Conservation (phyloP, 2,888 invertebrate genomes). For the Drosophila subquinaria region DNA sequence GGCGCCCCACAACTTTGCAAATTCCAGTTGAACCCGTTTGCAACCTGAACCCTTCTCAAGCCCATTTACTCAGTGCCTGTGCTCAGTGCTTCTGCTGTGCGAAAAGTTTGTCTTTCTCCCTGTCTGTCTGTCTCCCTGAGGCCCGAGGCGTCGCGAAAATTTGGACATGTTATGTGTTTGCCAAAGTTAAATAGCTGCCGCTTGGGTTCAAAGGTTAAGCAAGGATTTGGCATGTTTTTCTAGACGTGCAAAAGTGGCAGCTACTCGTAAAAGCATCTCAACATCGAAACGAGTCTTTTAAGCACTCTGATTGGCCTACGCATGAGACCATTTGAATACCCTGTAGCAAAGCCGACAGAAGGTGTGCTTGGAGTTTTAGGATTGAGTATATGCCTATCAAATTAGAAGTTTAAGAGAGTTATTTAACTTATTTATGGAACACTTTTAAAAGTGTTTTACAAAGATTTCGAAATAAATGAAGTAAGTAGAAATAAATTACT, state of each 20-base stretch:
- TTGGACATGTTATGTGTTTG: constrained; percentile 82
- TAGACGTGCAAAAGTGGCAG: constrained; percentile 52
- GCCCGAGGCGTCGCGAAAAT: constrained; percentile 77
- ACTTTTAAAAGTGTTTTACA: too few species aligned
- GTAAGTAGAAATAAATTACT: too few species aligned
- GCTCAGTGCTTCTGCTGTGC: constrained; percentile 46
- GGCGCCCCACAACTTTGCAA: constrained; percentile 41
- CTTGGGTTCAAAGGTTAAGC: constrained; percentile 83
- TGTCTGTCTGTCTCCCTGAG: constrained; percentile 31
- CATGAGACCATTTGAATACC: constrained; percentile 11
- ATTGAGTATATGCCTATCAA: not conserved
- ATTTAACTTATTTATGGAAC: too few species aligned
- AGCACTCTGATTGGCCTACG: constrained; percentile 33
- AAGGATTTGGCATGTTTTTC: constrained; percentile 79
- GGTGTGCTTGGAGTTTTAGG: not conserved
- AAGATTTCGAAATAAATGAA: too few species aligned
- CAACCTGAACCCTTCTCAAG: constrained; percentile 50
- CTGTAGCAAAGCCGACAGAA: not conserved
- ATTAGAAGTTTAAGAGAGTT: not conserved
- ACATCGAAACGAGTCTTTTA: constrained; percentile 37
- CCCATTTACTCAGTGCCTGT: constrained; percentile 1
- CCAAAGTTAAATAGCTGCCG: constrained; percentile 78
- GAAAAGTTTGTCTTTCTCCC: constrained; percentile 61
- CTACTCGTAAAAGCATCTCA: constrained; percentile 22
- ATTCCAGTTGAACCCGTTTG: constrained; percentile 72